Conservation (phyloP, 1,140 invertebrate genomes). For the Zaprionus capensis region DNA sequence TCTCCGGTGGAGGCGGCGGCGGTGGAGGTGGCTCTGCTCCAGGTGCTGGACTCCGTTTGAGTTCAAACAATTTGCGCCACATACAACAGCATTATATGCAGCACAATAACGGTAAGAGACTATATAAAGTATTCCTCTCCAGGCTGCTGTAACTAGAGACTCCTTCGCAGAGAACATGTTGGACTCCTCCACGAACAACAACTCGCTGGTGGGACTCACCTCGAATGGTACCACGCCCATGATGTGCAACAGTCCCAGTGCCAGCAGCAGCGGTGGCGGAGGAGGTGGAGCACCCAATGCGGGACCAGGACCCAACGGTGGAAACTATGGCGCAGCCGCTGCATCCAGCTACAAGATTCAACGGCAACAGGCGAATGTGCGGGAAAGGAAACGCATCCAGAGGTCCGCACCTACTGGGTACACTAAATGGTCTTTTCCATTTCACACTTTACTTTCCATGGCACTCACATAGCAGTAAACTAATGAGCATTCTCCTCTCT, state of each 20-base stretch:
- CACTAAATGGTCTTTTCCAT: constrained; percentile 84
- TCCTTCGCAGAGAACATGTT: constrained; percentile 63
- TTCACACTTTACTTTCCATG: constrained; percentile 51
- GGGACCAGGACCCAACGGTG: constrained; percentile 31
- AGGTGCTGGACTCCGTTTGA: constrained; percentile 59
- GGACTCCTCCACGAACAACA: constrained; percentile 73
- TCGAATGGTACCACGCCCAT: constrained; percentile 59
- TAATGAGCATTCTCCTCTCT: constrained; percentile 49
- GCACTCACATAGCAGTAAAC: neutral
- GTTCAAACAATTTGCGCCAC: constrained; percentile 75
- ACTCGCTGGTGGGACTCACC: constrained; percentile 51
- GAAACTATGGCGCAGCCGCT: constrained; percentile 74
- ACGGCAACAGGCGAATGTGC: constrained; percentile 95
- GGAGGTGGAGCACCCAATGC: constrained; percentile 30
- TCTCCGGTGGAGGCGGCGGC: constrained; percentile 26
- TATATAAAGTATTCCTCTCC: too few species aligned
- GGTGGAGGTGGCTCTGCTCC: constrained; percentile 15
- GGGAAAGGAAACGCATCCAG: constrained; percentile 98
- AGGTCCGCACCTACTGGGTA: constrained; percentile 93
- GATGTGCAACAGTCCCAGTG: constrained; percentile 78
- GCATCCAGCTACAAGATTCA: constrained; percentile 94
- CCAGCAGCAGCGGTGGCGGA: constrained; percentile 65
- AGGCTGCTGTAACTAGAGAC: neutral
- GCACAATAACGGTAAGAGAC: constrained; percentile 60
- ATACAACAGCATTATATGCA: constrained; percentile 84